Evolutionary conservation across 2,113 vertebrate species (phyloP).

Genomic region (Ictidomys tridecemlineatus): DNA sequence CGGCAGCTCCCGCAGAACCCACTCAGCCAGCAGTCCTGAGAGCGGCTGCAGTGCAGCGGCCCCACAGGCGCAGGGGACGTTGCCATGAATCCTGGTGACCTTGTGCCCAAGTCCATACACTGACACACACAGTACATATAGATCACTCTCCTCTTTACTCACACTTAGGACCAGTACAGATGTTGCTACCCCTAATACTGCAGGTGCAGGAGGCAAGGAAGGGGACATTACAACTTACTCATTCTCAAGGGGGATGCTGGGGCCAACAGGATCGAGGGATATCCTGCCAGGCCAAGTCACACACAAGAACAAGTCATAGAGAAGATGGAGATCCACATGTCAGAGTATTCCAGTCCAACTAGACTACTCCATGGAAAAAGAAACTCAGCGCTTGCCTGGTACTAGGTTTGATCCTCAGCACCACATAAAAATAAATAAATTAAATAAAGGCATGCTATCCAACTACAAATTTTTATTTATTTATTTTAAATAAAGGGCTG

Average conservation of each 20-base stretch:
- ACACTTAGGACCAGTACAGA: background rate
- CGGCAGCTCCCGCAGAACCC: background rate
- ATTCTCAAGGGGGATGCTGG: background rate
- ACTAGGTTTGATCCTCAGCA: no score
- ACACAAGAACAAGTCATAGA: background rate
- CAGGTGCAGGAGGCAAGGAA: background rate
- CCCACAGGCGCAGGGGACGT: background rate
- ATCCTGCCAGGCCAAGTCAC: background rate
- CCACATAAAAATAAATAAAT: no score
- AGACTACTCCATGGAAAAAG: no score
- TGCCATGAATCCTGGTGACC: no score
- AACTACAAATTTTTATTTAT: no score
- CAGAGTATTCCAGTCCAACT: background rate
- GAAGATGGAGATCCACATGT: background rate
- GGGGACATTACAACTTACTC: no score
- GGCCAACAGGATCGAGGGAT: background rate
- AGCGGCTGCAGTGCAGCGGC: background rate
- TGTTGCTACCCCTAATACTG: background rate
- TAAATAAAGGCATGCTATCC: no score
- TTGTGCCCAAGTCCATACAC: background rate
- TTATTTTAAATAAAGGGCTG: no score
- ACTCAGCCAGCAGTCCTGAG: background rate
- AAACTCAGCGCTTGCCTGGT: no score
- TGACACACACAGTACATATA: background rate
- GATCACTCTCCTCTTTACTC: background rate